Conservation (phyloP, 2,113 vertebrate species). For the Cettia cetti region DNA sequence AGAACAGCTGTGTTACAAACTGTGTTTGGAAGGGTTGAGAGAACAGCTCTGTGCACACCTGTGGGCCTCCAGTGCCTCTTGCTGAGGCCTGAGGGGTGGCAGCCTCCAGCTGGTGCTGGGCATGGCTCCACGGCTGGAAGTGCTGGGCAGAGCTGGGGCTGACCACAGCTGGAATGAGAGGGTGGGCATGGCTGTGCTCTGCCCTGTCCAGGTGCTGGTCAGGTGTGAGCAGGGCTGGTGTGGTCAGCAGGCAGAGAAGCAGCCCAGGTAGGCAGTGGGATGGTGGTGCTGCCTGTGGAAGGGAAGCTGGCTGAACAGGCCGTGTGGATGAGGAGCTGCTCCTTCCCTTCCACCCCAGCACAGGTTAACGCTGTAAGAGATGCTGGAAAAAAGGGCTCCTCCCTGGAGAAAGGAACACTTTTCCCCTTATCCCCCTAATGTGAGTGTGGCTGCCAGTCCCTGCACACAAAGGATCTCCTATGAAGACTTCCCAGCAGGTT, state of each 20-base stretch:
- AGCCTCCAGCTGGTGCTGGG: neutral
- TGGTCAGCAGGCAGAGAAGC: neutral
- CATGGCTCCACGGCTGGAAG: neutral
- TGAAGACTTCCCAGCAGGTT: neutral
- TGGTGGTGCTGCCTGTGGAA: neutral
- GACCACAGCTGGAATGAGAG: neutral
- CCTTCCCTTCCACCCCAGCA: neutral
- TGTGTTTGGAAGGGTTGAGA: neutral
- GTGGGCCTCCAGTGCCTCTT: neutral
- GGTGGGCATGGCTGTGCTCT: neutral
- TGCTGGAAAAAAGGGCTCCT: neutral
- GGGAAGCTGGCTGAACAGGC: neutral
- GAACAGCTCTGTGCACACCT: neutral
- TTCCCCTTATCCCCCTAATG: neutral
- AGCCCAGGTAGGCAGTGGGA: accelerated
- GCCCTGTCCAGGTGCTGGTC: neutral
- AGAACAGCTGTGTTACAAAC: neutral
- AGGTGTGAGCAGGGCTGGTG: neutral
- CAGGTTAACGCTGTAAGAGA: neutral
- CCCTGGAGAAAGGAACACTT: neutral
- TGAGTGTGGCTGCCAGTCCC: neutral
- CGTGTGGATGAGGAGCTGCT: neutral
- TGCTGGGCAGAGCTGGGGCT: neutral
- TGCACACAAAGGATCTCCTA: neutral
- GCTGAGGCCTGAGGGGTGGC: neutral